A percentile compares a stretch with the other conserved stretches of the same genome.
Conservation (phyloP, 2,113 vertebrate genomes). For the Larimichthys polyactis region DNA sequence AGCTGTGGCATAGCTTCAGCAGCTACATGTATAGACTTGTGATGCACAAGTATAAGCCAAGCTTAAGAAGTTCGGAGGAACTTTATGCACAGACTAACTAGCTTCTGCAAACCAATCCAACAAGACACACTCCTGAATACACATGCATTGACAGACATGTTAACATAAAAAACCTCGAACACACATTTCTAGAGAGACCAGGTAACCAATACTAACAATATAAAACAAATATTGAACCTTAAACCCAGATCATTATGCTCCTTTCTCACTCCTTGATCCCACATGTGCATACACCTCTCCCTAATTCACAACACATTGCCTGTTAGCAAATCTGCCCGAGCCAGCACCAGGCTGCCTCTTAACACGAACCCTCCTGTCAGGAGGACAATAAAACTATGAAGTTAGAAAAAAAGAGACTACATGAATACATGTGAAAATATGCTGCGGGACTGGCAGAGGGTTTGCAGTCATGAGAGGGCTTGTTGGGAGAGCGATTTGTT, state of each 20-base stretch:
- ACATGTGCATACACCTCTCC: slow-evolving; percentile 11
- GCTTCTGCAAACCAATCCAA: background rate
- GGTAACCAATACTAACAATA: background rate
- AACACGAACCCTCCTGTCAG: slow-evolving; percentile 61
- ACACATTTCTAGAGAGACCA: background rate
- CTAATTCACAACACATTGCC: slow-evolving; percentile 66
- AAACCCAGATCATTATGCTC: slow-evolving; percentile 20
- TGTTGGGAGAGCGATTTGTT: slow-evolving; percentile 70
- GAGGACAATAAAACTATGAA: slow-evolving; percentile 70
- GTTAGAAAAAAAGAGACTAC: slow-evolving; percentile 20
- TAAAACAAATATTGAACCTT: background rate
- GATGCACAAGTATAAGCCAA: background rate
- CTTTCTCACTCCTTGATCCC: slow-evolving; percentile 1
- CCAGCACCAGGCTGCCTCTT: slow-evolving; percentile 27
- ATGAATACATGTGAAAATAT: slow-evolving; percentile 66
- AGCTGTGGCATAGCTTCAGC: background rate
- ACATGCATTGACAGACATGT: background rate
- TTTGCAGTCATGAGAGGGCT: slow-evolving; percentile 63
- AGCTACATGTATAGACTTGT: background rate
- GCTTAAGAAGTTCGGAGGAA: background rate
- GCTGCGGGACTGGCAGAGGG: slow-evolving; percentile 59
- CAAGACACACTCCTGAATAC: background rate
- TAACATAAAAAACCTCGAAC: background rate
- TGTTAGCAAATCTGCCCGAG: slow-evolving; percentile 52
- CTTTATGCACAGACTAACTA: slow-evolving; percentile 1